A percentile compares a stretch with the other conserved stretches of the same genome.
phyloP scores from a whole-genome alignment of 2,797 vertebrate genomes.

The Danionella dracula region DNA sequence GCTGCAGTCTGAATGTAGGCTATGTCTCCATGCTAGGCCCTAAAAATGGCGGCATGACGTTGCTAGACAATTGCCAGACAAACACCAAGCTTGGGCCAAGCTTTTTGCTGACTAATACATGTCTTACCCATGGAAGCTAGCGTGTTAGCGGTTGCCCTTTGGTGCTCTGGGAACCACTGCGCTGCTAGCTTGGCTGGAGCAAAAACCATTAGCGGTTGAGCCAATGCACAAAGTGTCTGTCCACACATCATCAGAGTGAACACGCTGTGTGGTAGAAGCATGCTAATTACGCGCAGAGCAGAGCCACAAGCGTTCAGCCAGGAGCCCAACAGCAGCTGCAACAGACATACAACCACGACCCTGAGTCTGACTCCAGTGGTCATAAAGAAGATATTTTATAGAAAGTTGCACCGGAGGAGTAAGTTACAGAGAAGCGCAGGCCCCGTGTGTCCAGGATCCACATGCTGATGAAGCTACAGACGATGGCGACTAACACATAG shows the following conservation, averaged over 20 bases:
- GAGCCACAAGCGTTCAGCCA: slow-evolving; percentile 87
- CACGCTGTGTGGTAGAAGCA: rapidly evolving
- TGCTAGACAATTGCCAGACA: too few species aligned
- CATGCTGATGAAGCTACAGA: slow-evolving; percentile 75
- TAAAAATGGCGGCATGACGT: too few species aligned
- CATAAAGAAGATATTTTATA: too few species aligned
- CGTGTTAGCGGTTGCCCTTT: slow-evolving; percentile 90
- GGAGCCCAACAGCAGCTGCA: slow-evolving; percentile 78
- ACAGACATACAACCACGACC: background rate
- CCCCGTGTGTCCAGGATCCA: slow-evolving; percentile 89
- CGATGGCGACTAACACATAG: slow-evolving; percentile 83
- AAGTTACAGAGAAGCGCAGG: slow-evolving; percentile 72
- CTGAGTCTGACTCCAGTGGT: too few species aligned
- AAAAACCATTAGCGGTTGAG: slow-evolving; percentile 88
- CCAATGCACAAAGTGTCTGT: slow-evolving; percentile 80
- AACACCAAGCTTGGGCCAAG: too few species aligned
- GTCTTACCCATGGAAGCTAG: slow-evolving; percentile 90
- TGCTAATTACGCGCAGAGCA: slow-evolving; percentile 57
- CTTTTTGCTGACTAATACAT: too few species aligned
- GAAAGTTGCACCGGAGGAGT: too few species aligned
- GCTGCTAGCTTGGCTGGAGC: slow-evolving; percentile 90
- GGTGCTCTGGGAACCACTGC: slow-evolving; percentile 90
- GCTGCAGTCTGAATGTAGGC: too few species aligned
- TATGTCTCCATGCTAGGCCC: too few species aligned
- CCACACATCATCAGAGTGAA: slow-evolving; percentile 74